These are phyloP conservation scores for Venustoraphidia nigricollis DNA, from an alignment of 2,888 invertebrate species.

Conservation along the genomic window DNA sequence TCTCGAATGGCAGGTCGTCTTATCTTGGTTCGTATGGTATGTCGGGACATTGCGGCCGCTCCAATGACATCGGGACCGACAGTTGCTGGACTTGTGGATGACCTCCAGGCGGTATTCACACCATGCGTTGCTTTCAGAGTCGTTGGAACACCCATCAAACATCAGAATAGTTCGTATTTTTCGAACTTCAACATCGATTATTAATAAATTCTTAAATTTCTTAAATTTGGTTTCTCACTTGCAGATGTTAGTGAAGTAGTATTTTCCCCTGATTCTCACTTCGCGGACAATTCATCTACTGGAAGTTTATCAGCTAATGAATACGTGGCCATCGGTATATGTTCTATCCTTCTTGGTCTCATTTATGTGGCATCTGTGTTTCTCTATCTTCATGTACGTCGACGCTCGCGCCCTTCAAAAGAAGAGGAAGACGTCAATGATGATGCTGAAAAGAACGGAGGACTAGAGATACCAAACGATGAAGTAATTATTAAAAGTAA, in stretches of 20 bases:
- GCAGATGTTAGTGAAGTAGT: constrained; percentile 67
- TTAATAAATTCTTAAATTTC: no score
- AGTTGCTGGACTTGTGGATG: constrained; percentile 19
- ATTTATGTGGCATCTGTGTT: constrained; percentile 78
- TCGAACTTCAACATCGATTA: not conserved
- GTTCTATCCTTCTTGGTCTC: constrained; percentile 68
- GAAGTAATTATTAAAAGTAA: constrained; percentile 65
- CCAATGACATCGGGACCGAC: constrained; percentile 1
- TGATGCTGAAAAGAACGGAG: constrained; percentile 27
- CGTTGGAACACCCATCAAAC: constrained; percentile 61
- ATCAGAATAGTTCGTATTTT: constrained; percentile 39
- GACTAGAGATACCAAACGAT: constrained; percentile 21
- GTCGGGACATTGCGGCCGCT: constrained; percentile 44
- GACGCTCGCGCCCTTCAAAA: constrained; percentile 25
- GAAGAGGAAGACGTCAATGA: constrained; percentile 28
- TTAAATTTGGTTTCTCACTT: constrained; percentile 14
- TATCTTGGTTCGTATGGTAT: constrained; percentile 63
- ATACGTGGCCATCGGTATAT: constrained; percentile 71
- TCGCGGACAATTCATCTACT: constrained; percentile 32
- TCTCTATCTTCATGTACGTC: constrained; percentile 63
- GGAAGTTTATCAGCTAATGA: constrained; percentile 56
- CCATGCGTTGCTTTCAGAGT: constrained; percentile 78
- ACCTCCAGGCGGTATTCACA: constrained; percentile 49
- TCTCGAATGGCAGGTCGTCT: constrained; percentile 65
- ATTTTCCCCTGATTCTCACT: constrained; percentile 50